Evolutionary conservation across 2,888 invertebrate species (phyloP).

Genomic region (Macroteleia sp.): DNA sequence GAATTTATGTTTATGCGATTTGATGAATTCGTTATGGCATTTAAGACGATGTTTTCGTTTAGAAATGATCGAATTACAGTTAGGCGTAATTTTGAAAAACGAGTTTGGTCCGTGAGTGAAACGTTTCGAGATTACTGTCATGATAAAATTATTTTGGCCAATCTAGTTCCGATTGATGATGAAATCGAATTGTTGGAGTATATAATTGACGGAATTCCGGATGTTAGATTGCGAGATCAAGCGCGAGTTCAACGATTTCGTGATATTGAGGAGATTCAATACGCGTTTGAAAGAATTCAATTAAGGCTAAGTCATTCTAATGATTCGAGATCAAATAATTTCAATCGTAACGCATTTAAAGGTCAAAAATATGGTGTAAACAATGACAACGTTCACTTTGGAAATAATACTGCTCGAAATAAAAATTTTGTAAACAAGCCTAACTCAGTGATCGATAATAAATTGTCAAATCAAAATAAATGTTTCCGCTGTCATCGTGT

Average conservation of each 20-base stretch:
- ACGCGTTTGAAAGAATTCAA: background rate
- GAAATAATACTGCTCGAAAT: background rate
- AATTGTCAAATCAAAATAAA: background rate
- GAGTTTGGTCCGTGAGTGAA: background rate
- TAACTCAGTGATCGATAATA: background rate
- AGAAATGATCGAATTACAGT: background rate
- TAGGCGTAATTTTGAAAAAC: background rate
- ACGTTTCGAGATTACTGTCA: background rate
- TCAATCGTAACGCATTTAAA: background rate
- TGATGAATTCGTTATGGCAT: background rate
- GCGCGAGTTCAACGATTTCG: background rate
- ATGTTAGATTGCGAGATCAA: background rate
- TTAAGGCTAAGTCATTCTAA: background rate
- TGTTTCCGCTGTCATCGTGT: background rate
- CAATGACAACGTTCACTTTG: background rate
- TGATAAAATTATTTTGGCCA: background rate
- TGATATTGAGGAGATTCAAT: background rate
- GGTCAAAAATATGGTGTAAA: background rate
- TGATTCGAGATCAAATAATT: background rate
- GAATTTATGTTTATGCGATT: background rate
- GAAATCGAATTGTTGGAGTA: background rate
- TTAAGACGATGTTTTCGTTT: background rate
- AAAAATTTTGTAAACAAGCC: background rate
- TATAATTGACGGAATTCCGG: background rate
- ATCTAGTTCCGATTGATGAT: background rate